Evolutionary conservation across 2,113 vertebrate genomes (phyloP).

Genomic region (Crotalus horridus): DNA sequence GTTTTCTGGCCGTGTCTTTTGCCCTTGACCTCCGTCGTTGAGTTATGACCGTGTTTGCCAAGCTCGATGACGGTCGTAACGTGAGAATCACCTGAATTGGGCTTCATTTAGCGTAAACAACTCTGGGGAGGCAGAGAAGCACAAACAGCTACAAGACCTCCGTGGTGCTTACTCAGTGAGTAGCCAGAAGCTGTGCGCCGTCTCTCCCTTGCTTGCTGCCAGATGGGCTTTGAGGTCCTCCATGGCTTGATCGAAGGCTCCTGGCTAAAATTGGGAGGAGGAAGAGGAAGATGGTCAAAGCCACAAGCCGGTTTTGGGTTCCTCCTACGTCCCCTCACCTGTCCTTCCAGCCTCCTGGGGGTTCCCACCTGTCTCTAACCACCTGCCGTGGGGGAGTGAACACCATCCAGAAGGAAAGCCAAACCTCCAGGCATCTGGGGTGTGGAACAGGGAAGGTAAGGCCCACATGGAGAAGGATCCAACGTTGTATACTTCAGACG

Average conservation of each 20-base stretch:
- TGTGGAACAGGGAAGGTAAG: too few species aligned
- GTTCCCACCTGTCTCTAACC: neutral
- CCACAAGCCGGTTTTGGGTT: neutral
- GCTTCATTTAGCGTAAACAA: neutral
- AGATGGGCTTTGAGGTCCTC: constrained; percentile 69
- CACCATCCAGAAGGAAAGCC: neutral
- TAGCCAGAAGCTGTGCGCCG: constrained; percentile 72
- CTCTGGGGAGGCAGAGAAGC: neutral
- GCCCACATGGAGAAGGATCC: too few species aligned
- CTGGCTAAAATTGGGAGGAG: constrained; percentile 56
- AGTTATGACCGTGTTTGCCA: neutral
- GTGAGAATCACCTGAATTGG: neutral
- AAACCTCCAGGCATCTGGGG: neutral
- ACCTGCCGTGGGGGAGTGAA: neutral
- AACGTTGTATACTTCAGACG: neutral
- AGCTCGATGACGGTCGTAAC: too few species aligned
- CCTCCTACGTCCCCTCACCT: neutral
- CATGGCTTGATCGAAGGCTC: constrained; percentile 74
- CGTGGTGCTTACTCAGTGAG: constrained; percentile 74
- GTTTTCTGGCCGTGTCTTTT: neutral
- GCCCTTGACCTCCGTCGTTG: neutral
- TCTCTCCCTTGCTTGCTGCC: constrained; percentile 66
- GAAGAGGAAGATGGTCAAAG: neutral
- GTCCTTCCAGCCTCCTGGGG: neutral
- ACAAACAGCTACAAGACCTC: neutral